Base-by-base conservation (phyloP, 2,113 vertebrate genomes). In the Phylloscopus trochilus region DNA sequence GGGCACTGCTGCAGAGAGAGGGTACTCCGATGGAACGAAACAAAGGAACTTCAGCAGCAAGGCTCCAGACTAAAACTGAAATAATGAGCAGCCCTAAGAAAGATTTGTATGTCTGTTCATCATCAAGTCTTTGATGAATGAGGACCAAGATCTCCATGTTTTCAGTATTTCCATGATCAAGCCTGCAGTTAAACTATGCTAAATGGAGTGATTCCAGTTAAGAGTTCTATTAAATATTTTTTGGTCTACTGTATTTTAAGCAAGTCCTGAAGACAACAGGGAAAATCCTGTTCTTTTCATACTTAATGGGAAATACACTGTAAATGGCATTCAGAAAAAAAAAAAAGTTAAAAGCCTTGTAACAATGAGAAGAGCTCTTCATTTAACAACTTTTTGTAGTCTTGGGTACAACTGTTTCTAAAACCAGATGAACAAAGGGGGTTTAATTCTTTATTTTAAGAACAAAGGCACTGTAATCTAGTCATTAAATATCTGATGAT, bases 381-480 rank as follows among this genome's bases (percentile, higher is more conserved):
- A 72, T 78, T 85, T 83, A 86, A 82, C 10, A 75, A 21, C 47
- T 68, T 51, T 90, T 33, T 80, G 67, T 31, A 80, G 60, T 83
- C 47, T 21, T 5, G 18, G 18, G 28, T 75, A 85, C 59, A 85
- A 83, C 43, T 77, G 30, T 63, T 90, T 86, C 78, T 90, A 74
- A 95, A 95, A 92, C 11, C 35, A 92, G 56, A 90, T 60, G 44
- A 94, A 86, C 52, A 83, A 93, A 93, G 44, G 7, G 17, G 27
- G 5, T 74, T 94, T 88, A 88, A 55, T 94, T 68, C 59, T 94
- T 92, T 47, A 44, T 91, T 96, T 95, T 67, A 94, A 93, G 82
- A 96, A 95, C 92, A 96, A 97, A 94, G 81, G n/a, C 72, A 88
- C 33, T 18, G 44, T 47, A 90, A 94, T 92, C 90, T 88, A 51